Evolutionary conservation across 2,113 vertebrate genomes (phyloP).

Genomic region (Setophaga coronata): DNA sequence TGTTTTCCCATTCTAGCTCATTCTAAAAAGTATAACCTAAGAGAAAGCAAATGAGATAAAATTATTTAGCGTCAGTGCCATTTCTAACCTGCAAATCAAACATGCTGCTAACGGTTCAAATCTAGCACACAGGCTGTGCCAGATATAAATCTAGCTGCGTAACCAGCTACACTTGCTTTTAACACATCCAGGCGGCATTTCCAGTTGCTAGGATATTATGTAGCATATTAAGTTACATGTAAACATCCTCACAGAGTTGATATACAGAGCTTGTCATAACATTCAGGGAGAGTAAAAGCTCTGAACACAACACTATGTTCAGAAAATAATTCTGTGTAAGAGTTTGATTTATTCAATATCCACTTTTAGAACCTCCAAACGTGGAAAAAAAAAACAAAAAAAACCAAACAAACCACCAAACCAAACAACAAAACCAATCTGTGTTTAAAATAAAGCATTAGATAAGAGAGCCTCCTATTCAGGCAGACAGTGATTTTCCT

Average conservation of each 20-base stretch:
- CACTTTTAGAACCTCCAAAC: neutral
- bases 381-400: neutral
- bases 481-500: neutral
- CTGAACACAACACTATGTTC: neutral
- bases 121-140: neutral
- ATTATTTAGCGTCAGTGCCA: neutral
- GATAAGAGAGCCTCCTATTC: neutral
- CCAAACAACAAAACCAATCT: neutral
- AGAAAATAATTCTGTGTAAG: neutral
- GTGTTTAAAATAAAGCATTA: neutral
- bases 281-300: constrained; percentile 17
- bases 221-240: constrained; percentile 48
- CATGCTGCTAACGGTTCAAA: neutral
- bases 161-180: constrained; percentile 53
- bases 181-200: constrained; percentile 26
- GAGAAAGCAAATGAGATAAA: neutral
- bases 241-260: constrained; percentile 49
- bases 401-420: neutral
- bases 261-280: neutral
- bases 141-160: constrained; percentile 52
- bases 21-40: neutral
- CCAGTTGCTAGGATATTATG: constrained; percentile 55
- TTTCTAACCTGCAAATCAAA: neutral
- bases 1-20: neutral
- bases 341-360: neutral